Base-by-base conservation (phyloP, 2,888 invertebrate genomes). In the Aphelenchoides bicaudatus region DNA sequence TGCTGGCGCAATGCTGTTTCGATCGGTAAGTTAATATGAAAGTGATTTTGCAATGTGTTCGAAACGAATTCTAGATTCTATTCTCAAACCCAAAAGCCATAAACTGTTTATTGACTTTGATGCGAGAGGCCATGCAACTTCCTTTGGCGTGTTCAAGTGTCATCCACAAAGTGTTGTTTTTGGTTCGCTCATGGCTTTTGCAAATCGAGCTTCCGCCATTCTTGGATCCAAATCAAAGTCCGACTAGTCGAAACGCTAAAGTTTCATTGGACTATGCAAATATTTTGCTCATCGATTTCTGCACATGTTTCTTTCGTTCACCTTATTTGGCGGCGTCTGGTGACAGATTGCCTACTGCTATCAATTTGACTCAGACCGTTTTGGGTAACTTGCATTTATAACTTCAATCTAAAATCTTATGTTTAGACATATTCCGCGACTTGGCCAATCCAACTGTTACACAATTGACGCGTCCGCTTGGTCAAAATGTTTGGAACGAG, bases 121-220 rank as follows among this genome's bases (percentile, higher is more conserved):
- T 77, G 69, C 58, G 72, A n/a, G 77, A 77, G 56, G 73, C 74
- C 8, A 73, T 76, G 71, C 67, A 59, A 21, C 65, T 77, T 5
- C 77, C 77, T 1, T 52, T 77, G 16, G 70, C 75, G 0, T 78
- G 77, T 48, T 65, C 68, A 16, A 73, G 68, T 53, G 75, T 77
- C 37, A 75, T 78, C 13, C 72, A 72, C 43, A 76, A 77, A 62
- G 76, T 77, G 19, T 27, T 70, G 38, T 30, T 47, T 8, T 30
- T 68, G 16, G 59, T 70, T 43, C 58, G 61, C 29, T 46, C 52
- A 39, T 76, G 76, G 76, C 67, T 76, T 23, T 65, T 74, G 8
- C 76, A 76, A 58, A 67, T 63, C 38, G 75, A 76, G 59, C 63
- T 74, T 30, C 76, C 76, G 0, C 69, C 70, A 5, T 76, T 76